These are phyloP conservation scores for Lymantria dispar DNA, from an alignment of 2,888 invertebrate genomes.

Conservation along the genomic window DNA sequence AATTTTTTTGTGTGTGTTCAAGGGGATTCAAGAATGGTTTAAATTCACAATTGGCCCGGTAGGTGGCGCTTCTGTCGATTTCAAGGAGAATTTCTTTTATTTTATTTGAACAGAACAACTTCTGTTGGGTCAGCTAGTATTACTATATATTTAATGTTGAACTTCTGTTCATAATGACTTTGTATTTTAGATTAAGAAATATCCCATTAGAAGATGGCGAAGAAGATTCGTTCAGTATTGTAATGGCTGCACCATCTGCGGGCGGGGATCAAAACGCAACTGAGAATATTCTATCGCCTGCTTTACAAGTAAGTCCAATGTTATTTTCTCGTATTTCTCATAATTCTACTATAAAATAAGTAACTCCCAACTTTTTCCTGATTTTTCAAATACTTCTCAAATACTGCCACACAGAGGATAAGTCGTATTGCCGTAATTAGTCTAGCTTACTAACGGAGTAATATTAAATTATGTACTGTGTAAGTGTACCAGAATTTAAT, in stretches of 20 bases:
- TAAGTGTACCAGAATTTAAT: too few species aligned
- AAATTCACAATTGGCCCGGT: too few species aligned
- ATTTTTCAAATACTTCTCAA: too few species aligned
- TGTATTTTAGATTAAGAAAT: constrained; percentile 85
- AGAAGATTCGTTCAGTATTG: constrained; percentile 86
- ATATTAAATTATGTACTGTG: too few species aligned
- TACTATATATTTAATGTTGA: neutral
- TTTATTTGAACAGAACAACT: neutral
- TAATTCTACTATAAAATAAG: neutral
- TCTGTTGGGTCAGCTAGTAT: neutral
- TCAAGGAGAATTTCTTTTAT: too few species aligned
- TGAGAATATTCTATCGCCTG: constrained; percentile 91
- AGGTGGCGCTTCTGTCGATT: too few species aligned
- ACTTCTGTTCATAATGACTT: neutral
- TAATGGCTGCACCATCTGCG: constrained; percentile 81
- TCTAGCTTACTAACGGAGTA: too few species aligned
- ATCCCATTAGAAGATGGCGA: constrained; percentile 95
- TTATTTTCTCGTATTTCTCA: neutral
- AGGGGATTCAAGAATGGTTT: too few species aligned
- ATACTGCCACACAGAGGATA: too few species aligned
- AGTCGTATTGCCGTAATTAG: too few species aligned
- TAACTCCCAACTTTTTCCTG: too few species aligned
- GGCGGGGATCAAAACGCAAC: constrained; percentile 84
- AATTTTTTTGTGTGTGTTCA: too few species aligned
- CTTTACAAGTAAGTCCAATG: constrained; percentile 83